Conservation (phyloP, 2,888 invertebrate species). For the Anagyrus pseudococci region DNA sequence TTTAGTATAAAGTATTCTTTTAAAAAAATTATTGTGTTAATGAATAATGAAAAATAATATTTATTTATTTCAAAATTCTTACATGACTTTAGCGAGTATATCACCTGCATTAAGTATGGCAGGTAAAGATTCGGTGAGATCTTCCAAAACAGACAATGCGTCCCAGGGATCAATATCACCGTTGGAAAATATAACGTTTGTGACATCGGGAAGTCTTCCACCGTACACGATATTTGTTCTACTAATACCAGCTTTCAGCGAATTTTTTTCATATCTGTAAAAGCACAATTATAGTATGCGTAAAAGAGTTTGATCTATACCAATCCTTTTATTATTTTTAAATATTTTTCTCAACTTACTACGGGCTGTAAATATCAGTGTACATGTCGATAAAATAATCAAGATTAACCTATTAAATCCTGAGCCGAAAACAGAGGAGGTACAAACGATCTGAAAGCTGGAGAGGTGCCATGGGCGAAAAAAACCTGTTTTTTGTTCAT, state of each 20-base stretch:
- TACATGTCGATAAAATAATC: constrained; percentile 64
- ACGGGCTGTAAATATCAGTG: constrained; percentile 60
- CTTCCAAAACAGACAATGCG: constrained; percentile 64
- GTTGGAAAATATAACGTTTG: too few relatives aligned
- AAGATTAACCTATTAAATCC: too few relatives aligned
- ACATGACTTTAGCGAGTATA: too few relatives aligned
- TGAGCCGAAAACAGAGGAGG: too few relatives aligned
- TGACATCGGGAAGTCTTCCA: constrained; percentile 64
- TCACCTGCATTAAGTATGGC: constrained; percentile 53
- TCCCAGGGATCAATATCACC: too few relatives aligned
- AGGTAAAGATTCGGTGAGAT: constrained; percentile 51
- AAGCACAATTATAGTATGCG: constrained; percentile 2
- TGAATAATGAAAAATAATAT: too few relatives aligned
- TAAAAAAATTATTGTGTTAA: too few relatives aligned
- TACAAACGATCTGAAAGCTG: too few relatives aligned
- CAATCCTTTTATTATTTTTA: background rate
- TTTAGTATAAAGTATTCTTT: background rate
- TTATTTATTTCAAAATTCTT: too few relatives aligned
- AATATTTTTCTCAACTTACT: constrained; percentile 48
- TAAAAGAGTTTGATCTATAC: background rate
- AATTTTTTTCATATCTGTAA: constrained; percentile 45
- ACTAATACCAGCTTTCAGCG: constrained; percentile 58
- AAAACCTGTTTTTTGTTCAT: too few relatives aligned
- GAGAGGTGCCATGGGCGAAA: too few relatives aligned
- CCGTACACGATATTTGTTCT: constrained; percentile 65